Percentiles rank a stretch among this genome's conserved stretches.
Evolutionary conservation across 2,888 invertebrate species (phyloP).

Genomic region (Phasia obesa): DNA sequence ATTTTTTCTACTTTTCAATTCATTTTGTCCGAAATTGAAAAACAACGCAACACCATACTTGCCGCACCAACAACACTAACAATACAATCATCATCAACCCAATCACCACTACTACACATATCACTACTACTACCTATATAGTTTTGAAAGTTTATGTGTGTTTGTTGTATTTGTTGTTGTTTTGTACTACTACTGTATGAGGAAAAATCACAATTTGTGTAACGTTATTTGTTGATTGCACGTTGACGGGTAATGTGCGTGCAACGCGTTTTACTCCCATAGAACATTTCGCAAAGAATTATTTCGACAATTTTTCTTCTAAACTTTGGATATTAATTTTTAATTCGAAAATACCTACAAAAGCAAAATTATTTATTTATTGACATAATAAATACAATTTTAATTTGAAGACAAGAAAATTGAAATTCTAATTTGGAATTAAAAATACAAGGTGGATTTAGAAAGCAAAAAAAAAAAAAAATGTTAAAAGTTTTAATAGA

Average conservation of each 20-base stretch:
- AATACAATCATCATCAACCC: conserved; percentile 29
- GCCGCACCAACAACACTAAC: conserved; percentile 69
- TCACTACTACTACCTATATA: neutral
- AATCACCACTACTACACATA: conserved; percentile 66
- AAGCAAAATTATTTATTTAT: neutral
- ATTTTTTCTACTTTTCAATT: conserved; percentile 46
- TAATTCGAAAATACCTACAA: neutral
- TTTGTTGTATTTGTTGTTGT: conserved; percentile 25
- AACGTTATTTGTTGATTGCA: conserved; percentile 81
- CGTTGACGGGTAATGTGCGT: conserved; percentile 78
- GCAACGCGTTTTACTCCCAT: conserved; percentile 73
- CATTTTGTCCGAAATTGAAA: conserved; percentile 61
- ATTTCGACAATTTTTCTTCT: conserved; percentile 26
- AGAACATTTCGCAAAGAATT: conserved; percentile 54
- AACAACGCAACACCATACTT: conserved; percentile 54
- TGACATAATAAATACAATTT: too few relatives aligned
- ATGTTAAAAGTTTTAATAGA: neutral
- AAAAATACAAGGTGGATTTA: conserved; percentile 10
- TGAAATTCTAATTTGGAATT: neutral
- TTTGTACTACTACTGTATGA: conserved; percentile 55
- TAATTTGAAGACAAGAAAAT: too few relatives aligned
- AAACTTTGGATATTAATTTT: conserved; percentile 27
- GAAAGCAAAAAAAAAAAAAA: neutral
- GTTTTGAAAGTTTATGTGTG: conserved; percentile 13
- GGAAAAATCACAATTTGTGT: conserved; percentile 69